phyloP scores from a whole-genome alignment of 2,888 invertebrate species.

The Strigamia maritima region DNA sequence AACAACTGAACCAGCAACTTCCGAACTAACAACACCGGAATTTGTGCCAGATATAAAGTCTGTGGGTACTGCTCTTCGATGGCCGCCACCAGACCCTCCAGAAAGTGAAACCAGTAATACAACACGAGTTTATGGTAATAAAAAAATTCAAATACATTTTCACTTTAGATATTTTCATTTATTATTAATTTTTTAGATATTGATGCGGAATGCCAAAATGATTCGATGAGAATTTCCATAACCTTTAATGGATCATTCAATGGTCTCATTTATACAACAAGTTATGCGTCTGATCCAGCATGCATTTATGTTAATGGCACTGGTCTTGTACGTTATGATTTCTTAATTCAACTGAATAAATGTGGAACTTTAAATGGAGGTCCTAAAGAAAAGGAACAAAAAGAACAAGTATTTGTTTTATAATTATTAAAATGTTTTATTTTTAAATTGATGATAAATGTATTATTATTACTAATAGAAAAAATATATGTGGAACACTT shows the following conservation, averaged over 20 bases:
- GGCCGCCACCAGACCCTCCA: slow-evolving; percentile 48
- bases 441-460: too few species aligned
- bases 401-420: neutral
- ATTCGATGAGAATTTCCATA: slow-evolving; percentile 90
- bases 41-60: neutral
- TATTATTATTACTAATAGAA: slow-evolving; percentile 59
- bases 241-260: slow-evolving; percentile 88
- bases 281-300: slow-evolving; percentile 87
- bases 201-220: slow-evolving; percentile 91
- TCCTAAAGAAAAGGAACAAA: slow-evolving; percentile 38
- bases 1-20: neutral
- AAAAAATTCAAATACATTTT: neutral
- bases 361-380: slow-evolving; percentile 82
- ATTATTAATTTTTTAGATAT: slow-evolving; percentile 64
- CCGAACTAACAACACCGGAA: neutral
- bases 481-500: slow-evolving; percentile 95
- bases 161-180: neutral
- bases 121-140: slow-evolving; percentile 77
- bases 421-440: too few species aligned
- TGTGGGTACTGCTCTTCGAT: neutral
- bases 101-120: slow-evolving; percentile 73
- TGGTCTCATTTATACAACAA: slow-evolving; percentile 85
- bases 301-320: slow-evolving; percentile 94
- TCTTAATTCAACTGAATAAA: slow-evolving; percentile 85
- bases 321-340: slow-evolving; percentile 86